Evolutionary conservation across 2,797 vertebrate species (phyloP).

Genomic region (Xerus rutilus): DNA sequence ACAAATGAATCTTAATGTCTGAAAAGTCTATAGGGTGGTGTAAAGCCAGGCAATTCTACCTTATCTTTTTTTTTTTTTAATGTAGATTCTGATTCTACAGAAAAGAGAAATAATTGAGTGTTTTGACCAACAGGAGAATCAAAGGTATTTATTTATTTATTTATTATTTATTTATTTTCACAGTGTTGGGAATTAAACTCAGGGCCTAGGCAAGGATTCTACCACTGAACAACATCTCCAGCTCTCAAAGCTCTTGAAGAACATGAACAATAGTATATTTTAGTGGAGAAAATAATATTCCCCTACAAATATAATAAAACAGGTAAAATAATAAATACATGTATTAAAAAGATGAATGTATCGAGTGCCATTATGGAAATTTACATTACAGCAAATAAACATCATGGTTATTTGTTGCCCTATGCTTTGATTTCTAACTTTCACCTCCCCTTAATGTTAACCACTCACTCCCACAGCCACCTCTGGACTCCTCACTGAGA

Average conservation of each 20-base stretch:
- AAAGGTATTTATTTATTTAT: neutral
- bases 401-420: neutral
- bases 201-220: neutral
- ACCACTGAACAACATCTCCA: neutral
- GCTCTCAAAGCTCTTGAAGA: neutral
- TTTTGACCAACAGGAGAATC: neutral
- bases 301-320: neutral
- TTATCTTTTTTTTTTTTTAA: neutral
- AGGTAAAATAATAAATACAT: neutral
- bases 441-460: neutral
- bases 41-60: neutral
- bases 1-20: neutral
- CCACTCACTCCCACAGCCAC: neutral
- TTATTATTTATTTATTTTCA: neutral
- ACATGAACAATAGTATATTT: neutral
- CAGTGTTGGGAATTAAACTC: neutral
- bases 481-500: neutral
- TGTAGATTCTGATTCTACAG: neutral
- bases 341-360: neutral
- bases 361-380: neutral
- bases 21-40: neutral
- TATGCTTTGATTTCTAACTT: slow-evolving; percentile 14
- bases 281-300: neutral
- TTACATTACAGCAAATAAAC: neutral
- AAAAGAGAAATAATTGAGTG: neutral